phyloP scores from a whole-genome alignment of 2,888 invertebrate species.

The Andrena hattorfiana region DNA sequence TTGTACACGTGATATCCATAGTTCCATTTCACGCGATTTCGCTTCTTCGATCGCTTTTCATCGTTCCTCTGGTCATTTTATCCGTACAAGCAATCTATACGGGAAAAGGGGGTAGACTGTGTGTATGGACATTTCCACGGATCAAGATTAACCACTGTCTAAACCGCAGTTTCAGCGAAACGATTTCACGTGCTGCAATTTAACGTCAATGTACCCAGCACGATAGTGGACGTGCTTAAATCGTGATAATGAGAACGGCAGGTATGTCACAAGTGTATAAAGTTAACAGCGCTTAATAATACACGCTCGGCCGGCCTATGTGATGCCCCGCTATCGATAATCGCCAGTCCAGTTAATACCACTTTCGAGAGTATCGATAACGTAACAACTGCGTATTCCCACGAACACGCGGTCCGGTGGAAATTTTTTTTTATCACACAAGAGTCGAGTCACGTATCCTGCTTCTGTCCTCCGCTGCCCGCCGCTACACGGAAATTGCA shows the following conservation, averaged over 20 bases:
- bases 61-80: conserved; percentile 1
- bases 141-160: conserved; percentile 64
- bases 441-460: conserved; percentile 28
- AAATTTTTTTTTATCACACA: conserved; percentile 57
- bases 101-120: not conserved
- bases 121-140: conserved; percentile 26
- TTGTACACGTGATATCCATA: conserved; percentile 3
- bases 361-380: conserved; percentile 69
- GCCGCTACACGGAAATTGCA: conserved; percentile 58
- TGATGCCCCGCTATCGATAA: conserved; percentile 65
- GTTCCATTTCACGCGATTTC: conserved; percentile 9
- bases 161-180: conserved; percentile 59
- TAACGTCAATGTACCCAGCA: conserved; percentile 43
- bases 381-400: conserved; percentile 71
- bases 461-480: conserved; percentile 18
- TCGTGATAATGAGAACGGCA: conserved; percentile 61
- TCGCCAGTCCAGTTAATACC: conserved; percentile 65
- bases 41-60: not conserved
- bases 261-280: conserved; percentile 67
- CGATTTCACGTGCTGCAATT: conserved; percentile 56
- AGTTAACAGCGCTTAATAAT: conserved; percentile 72
- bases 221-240: conserved; percentile 69
- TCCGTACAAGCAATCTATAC: conserved; percentile 22
- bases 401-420: conserved; percentile 34
- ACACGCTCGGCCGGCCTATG: conserved; percentile 42